These are phyloP conservation scores for Harmothoe impar DNA, from an alignment of 2,888 invertebrate genomes.

Conservation along the genomic window DNA sequence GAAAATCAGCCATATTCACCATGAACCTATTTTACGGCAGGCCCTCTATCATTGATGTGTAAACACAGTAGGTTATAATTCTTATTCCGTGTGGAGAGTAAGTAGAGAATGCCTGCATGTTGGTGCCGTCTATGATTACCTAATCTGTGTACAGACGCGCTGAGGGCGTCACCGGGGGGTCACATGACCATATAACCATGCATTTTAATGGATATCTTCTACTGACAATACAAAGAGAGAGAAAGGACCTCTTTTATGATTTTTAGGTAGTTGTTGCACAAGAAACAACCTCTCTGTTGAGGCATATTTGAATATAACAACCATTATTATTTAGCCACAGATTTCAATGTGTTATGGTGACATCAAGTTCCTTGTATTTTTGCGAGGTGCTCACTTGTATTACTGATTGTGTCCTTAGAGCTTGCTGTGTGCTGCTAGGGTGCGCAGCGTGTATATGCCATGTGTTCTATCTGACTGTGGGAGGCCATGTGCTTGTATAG, in stretches of 20 bases:
- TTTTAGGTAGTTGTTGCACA: slow-evolving; percentile 22
- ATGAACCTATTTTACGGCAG: neutral
- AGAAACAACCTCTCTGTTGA: neutral
- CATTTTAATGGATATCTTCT: neutral
- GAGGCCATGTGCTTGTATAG: slow-evolving; percentile 35
- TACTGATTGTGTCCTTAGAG: neutral
- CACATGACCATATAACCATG: neutral
- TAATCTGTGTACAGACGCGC: neutral
- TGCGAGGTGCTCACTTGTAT: neutral
- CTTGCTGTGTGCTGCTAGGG: slow-evolving; percentile 9
- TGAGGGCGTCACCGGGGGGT: neutral
- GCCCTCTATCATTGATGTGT: neutral
- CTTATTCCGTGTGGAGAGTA: slow-evolving; percentile 1
- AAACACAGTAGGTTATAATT: slow-evolving; percentile 21
- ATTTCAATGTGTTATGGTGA: neutral
- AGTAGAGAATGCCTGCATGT: neutral
- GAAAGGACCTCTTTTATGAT: slow-evolving; percentile 8
- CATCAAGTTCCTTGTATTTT: slow-evolving; percentile 14
- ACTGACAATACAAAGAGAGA: neutral
- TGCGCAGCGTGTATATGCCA: neutral
- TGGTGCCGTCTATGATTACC: slow-evolving; percentile 7
- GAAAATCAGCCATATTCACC: no score
- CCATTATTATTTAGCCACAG: slow-evolving; percentile 31
- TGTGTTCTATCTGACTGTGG: neutral
- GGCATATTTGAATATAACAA: neutral